Evolutionary conservation across 2,797 vertebrate genomes (phyloP).

Genomic region (Enoplosus armatus): DNA sequence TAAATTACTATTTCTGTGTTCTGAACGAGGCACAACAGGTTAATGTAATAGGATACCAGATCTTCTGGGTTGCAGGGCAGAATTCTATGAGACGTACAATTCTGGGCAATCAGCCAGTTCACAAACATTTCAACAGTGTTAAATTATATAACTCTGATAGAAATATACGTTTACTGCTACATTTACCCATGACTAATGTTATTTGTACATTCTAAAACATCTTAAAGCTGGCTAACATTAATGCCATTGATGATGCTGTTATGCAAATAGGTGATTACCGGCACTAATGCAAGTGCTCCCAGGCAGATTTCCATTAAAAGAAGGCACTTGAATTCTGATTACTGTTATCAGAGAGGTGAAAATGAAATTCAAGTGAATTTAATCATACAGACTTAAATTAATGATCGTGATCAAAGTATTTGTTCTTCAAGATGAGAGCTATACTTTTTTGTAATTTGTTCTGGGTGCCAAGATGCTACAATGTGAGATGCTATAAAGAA

Average conservation of each 20-base stretch:
- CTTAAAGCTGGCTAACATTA: conserved; percentile 1
- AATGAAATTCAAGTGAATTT: neutral
- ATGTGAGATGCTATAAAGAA: neutral
- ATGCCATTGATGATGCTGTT: conserved; percentile 1
- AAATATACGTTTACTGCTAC: neutral
- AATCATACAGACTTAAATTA: neutral
- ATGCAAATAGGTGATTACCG: neutral
- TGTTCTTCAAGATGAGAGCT: neutral
- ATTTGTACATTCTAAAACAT: neutral
- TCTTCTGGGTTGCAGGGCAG: no score
- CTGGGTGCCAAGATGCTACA: neutral
- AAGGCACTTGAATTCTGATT: conserved; percentile 6
- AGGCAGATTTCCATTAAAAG: neutral
- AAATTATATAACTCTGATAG: neutral
- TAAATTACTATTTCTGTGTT: neutral
- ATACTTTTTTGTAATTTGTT: neutral
- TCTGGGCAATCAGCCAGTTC: neutral
- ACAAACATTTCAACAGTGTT: neutral
- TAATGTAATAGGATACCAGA: neutral
- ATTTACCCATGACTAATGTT: neutral
- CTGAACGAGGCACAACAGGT: neutral
- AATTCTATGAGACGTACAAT: no score
- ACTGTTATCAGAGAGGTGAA: neutral
- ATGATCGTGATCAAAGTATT: neutral
- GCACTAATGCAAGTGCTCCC: neutral